Evolutionary conservation across 2,888 invertebrate species (phyloP), one percentile per base, ranked within the genome.

Genomic region (Drosophila ustulata): DNA sequence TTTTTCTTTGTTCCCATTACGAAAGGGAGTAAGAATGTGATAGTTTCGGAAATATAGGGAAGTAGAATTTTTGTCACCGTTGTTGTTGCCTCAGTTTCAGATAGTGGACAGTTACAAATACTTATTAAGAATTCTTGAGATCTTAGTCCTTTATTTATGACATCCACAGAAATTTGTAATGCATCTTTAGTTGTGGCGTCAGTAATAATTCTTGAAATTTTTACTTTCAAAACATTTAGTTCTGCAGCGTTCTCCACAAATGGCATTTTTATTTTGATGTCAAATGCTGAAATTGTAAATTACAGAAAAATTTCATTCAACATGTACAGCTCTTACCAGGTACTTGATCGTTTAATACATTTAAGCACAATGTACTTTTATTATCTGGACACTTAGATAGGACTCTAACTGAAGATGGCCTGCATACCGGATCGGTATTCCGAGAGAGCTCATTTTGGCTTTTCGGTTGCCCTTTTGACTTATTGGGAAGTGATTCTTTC

Each of bases 131-230:
- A 90, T 30, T 82, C 80, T 8, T 83, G 71, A 0, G 75, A 45
- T 0, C 78, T 56, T 1, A 70, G 56, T 3, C 88, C 88, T 32
- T 90, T 81, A 69, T 90, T 91, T 3, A 91, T 78, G 3, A 90
- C 61, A 49, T 86, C 80, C 0, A 89, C 76, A 1, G 73, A 78
- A 37, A 91, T 78, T 76, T 90, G 80, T 11, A 91, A 73, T 0
- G 88, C 84, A 66, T 90, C 89, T 51, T 71, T 82, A n/a, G 84
- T 86, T 2, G 90, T 91, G 4, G 89, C 90, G 69, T 91, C 91
- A 18, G 82, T 86, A 8, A 90, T 59, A 46, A 91, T 82, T 70
- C 71, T 78, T 2, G 80, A 71, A 8, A 91, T 86, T 45, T 89
- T 89, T 1, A 89, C 80, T 26, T 71, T 82, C 7, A 79, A 71